Conservation (phyloP, 2,797 vertebrate species). For the Dromococcyx pavoninus region DNA sequence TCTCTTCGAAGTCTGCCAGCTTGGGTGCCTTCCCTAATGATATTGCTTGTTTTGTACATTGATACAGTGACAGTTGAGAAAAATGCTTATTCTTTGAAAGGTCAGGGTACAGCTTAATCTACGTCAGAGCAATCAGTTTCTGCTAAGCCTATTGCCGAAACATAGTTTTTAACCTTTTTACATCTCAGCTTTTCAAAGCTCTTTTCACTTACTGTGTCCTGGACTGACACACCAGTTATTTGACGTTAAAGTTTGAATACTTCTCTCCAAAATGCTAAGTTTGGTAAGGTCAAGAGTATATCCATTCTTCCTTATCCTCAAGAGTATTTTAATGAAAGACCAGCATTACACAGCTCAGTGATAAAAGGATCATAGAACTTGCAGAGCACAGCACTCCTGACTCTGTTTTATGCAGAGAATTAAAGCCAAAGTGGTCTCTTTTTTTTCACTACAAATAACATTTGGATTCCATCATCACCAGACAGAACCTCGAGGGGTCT, state of each 20-base stretch:
- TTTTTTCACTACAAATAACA: neutral
- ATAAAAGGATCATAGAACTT: conserved; percentile 55
- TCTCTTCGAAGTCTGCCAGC: conserved; percentile 40
- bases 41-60: conserved; percentile 64
- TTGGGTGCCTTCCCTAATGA: conserved; percentile 59
- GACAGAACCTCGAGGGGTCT: neutral
- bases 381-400: neutral
- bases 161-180: conserved; percentile 75
- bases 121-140: conserved; percentile 53
- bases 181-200: conserved; percentile 42
- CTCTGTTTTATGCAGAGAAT: neutral
- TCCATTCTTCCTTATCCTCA: neutral
- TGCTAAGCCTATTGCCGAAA: conserved; percentile 60
- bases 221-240: conserved; percentile 2
- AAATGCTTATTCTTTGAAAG: conserved; percentile 73
- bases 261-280: conserved; percentile 32
- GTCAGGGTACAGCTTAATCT: conserved; percentile 71
- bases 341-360: conserved; percentile 39
- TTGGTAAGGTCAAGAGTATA: conserved; percentile 37
- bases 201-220: neutral
- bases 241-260: conserved; percentile 43
- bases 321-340: conserved; percentile 40
- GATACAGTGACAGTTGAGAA: conserved; percentile 71
- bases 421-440: neutral
- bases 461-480: conserved; percentile 2